Evolutionary conservation across 2,797 vertebrate genomes (phyloP).

Genomic region (Mormyrus hasselquistii): DNA sequence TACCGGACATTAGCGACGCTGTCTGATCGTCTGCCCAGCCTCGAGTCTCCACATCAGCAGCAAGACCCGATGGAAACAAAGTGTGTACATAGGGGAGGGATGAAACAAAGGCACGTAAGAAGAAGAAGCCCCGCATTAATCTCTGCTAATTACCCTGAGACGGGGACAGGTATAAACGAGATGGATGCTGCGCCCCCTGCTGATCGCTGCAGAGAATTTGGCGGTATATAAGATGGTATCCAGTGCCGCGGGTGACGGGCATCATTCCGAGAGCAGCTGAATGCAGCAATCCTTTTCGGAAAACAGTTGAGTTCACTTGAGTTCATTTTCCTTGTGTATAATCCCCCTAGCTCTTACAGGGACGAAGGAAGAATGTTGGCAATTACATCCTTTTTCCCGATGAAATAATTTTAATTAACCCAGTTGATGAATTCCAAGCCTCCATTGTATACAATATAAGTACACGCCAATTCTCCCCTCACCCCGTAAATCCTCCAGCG

Average conservation of each 20-base stretch:
- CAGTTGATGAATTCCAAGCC: not conserved
- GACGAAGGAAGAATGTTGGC: not conserved
- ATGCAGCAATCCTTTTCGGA: not conserved
- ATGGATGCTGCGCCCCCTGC: not conserved
- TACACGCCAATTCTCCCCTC: not conserved
- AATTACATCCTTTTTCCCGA: not conserved
- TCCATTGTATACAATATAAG: not conserved
- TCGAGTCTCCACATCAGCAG: not conserved
- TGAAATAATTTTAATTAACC: conserved; percentile 12
- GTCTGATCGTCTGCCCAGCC: not conserved
- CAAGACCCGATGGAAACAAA: not conserved
- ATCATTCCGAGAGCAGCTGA: not conserved
- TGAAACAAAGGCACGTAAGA: conserved; percentile 4
- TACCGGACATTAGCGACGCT: not conserved
- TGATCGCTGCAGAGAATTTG: not conserved
- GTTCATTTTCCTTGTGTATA: not conserved
- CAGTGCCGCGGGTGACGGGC: not conserved
- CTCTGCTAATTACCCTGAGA: conserved; percentile 6
- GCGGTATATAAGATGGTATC: not conserved
- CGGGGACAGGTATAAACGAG: not conserved
- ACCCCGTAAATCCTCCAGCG: not conserved
- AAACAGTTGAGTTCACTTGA: not conserved
- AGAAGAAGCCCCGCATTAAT: not conserved
- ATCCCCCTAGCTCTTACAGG: not conserved
- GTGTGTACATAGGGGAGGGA: not conserved